Conservation (phyloP, 64 coral and sea anemone species). For the Pocillopora damicornis region DNA sequence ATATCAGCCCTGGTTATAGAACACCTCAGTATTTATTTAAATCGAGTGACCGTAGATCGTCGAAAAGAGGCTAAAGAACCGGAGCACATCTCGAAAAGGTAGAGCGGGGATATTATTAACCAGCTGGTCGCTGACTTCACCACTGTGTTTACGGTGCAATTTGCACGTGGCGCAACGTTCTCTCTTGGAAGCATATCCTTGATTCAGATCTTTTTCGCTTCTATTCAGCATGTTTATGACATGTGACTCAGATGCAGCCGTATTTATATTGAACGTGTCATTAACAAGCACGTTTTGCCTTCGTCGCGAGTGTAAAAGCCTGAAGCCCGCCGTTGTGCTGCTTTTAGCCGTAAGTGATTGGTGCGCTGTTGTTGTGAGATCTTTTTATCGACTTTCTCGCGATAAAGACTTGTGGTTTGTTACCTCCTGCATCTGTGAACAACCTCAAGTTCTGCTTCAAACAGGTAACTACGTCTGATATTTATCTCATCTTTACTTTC, state of each 20-base stretch:
- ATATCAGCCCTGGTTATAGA: too few relatives aligned
- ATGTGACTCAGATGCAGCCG: not conserved
- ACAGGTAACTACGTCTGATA: conserved; percentile 13
- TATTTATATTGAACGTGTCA: not conserved
- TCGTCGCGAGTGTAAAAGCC: not conserved
- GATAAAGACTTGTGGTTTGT: not conserved
- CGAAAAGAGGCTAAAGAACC: too few relatives aligned
- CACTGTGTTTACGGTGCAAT: too few relatives aligned
- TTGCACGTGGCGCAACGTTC: too few relatives aligned
- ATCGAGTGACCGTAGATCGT: too few relatives aligned
- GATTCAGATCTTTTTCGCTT: not conserved
- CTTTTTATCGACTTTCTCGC: not conserved
- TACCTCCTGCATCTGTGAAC: not conserved
- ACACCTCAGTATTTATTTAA: too few relatives aligned
- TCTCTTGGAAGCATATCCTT: not conserved
- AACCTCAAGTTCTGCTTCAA: conserved; percentile 21
- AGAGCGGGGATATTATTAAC: too few relatives aligned
- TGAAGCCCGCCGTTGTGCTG: not conserved
- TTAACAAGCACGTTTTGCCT: conserved; percentile 25
- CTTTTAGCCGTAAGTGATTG: not conserved
- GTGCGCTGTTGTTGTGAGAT: not conserved
- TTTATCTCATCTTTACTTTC: not conserved
- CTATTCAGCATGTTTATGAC: not conserved
- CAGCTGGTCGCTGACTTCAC: too few relatives aligned
- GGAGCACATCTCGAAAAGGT: too few relatives aligned